Percentiles rank a stretch among this genome's conserved stretches.
Evolutionary conservation across 2,888 invertebrate species (phyloP).

Genomic region (Melipona beecheii): DNA sequence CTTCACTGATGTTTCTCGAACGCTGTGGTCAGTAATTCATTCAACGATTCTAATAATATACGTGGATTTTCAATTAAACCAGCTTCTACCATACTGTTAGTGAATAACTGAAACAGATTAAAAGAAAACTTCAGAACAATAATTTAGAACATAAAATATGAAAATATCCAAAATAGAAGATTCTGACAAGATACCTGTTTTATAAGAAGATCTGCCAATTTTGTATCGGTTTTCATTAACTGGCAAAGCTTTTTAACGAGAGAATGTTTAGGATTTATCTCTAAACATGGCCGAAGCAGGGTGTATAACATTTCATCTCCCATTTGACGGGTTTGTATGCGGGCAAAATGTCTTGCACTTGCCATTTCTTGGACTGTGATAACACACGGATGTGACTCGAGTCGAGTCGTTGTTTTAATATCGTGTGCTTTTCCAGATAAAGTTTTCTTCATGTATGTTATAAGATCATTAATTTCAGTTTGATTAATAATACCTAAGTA

Average conservation of each 20-base stretch:
- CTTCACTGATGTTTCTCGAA: conserved; percentile 87
- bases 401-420: conserved; percentile 92
- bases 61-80: conserved; percentile 97
- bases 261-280: conserved; percentile 96
- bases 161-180: neutral
- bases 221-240: conserved; percentile 90
- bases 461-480: conserved; percentile 91
- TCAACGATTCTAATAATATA: conserved; percentile 92
- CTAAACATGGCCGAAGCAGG: conserved; percentile 95
- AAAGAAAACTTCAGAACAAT: conserved; percentile 1
- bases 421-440: conserved; percentile 92
- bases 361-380: conserved; percentile 99
- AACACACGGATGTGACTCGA: conserved; percentile 96
- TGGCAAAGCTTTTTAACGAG: conserved; percentile 94
- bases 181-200: conserved; percentile 88
- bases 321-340: conserved; percentile 93
- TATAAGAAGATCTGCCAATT: conserved; percentile 92
- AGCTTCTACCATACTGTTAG: conserved; percentile 97
- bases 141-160: neutral
- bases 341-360: conserved; percentile 96
- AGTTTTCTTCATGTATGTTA: conserved; percentile 91
- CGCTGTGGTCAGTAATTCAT: conserved; percentile 92
- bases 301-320: conserved; percentile 94
- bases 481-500: conserved; percentile 88
- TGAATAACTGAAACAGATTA: conserved; percentile 89